Percentiles rank a stretch among this genome's conserved stretches.
phyloP scores from a whole-genome alignment of 2,797 vertebrate genomes.

The Eulemur albifrons region DNA sequence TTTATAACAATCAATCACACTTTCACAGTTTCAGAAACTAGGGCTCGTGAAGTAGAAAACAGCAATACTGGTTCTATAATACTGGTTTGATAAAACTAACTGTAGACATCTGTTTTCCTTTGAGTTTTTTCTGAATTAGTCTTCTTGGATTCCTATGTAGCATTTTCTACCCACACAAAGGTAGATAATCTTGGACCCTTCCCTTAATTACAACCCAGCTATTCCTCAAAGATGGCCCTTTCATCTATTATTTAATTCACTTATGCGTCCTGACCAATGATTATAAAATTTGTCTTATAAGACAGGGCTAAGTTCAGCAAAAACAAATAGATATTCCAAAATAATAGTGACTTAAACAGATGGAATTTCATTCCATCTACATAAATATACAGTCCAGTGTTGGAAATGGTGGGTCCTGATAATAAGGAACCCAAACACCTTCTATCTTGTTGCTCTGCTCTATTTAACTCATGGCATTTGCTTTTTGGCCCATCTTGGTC shows the following conservation, averaged over 20 bases:
- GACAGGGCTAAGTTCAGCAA: not conserved
- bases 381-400: not conserved
- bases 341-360: not conserved
- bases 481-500: not conserved
- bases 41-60: not conserved
- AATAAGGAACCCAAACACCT: not conserved
- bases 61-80: not conserved
- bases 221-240: slow-evolving; percentile 30
- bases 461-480: not conserved
- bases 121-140: not conserved
- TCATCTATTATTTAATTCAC: slow-evolving; percentile 4
- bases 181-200: not conserved
- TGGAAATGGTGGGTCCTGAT: not conserved
- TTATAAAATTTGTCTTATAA: not conserved
- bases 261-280: not conserved
- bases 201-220: not conserved
- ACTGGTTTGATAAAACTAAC: not conserved
- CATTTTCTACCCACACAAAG: slow-evolving; percentile 18
- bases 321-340: slow-evolving; percentile 36
- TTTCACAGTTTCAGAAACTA: not conserved
- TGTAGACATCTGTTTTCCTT: not conserved
- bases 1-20: not conserved
- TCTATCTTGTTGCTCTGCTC: not conserved
- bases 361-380: not conserved
- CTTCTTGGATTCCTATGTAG: not conserved